Evolutionary conservation across 2,113 vertebrate species (phyloP).

Genomic region (Lepisosteus oculatus): DNA sequence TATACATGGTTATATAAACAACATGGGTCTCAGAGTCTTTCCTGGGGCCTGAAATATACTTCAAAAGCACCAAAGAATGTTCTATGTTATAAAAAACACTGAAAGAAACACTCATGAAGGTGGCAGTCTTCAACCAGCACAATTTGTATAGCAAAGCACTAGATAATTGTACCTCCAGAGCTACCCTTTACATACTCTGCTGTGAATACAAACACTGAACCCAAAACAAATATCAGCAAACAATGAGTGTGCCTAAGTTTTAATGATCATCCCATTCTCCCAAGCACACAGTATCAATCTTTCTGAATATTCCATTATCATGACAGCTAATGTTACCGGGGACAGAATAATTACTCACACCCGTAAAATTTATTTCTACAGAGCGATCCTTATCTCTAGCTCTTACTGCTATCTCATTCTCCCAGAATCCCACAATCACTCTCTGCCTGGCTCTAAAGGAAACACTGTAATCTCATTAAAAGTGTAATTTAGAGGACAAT

Average conservation of each 20-base stretch:
- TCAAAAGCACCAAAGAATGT: no score
- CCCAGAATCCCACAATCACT: constrained; percentile 55
- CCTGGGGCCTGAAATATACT: no score
- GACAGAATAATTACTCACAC: constrained; percentile 68
- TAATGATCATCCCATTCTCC: constrained; percentile 51
- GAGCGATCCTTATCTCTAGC: constrained; percentile 65
- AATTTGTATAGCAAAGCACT: neutral
- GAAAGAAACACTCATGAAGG: neutral
- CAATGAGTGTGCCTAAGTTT: constrained; percentile 28
- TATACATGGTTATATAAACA: no score
- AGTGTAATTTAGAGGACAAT: constrained; percentile 75
- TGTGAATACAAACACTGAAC: constrained; percentile 6
- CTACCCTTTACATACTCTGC: constrained; percentile 1
- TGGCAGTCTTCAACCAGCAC: neutral
- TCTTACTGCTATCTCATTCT: constrained; percentile 62
- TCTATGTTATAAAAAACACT: no score
- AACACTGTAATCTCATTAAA: constrained; percentile 75
- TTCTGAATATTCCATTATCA: constrained; percentile 63
- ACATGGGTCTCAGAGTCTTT: no score
- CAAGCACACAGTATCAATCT: constrained; percentile 55
- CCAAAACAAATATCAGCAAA: neutral
- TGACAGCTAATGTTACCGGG: constrained; percentile 62
- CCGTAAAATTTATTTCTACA: constrained; percentile 59
- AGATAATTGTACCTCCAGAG: constrained; percentile 2
- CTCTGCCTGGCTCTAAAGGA: constrained; percentile 40